Base-by-base conservation (phyloP, 2,113 vertebrate genomes). In the Oncorhynchus gorbuscha region DNA sequence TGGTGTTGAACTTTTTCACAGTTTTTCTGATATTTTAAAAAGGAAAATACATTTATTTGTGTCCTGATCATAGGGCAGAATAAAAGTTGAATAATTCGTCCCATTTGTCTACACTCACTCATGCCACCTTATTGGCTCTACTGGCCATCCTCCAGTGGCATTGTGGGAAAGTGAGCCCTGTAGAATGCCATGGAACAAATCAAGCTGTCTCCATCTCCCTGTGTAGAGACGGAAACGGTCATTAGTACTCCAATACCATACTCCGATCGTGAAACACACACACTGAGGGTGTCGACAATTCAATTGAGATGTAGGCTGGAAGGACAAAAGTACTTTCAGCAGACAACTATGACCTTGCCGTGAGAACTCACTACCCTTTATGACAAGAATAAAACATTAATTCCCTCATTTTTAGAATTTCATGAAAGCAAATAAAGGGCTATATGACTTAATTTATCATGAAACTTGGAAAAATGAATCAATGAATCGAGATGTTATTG, bases 181-280 rank as follows among this genome's bases (percentile, higher is more conserved):
- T 96, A 98, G 91, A 97, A 99, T 4, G 96, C 97, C 88, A 99
- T 72, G 0, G 98, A 95, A 68, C 97, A 97, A 67, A 98, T 94
- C 84, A 99, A 99, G 87, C 98, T 97, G 92, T 99, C 98, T 49
- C 98, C 98, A 72, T 97, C 98, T 1, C 98, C 98, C 98, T 99
- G 88, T 24, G 84, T 88, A 92, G 24, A 84, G 82, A 88, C 24
- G 76, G 4, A 65, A 51, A 68, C 70, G 49, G 30, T 58, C 3
- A 48, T 22, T 22, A 13, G 4, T 48, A 9, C 6, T 70, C 28
- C 68, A 59, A 66, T 1, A 62, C n/a, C 7, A n/a, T 62, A 20
- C n/a, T 62, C 51, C 4, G 14, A 55, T 55, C 18, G 51, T 18
- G 1, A 55, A 55, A 22, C 13, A 4, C 12, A 16, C 12, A n/a